A percentile compares a stretch with the other conserved stretches of the same genome.
phyloP scores from a whole-genome alignment of 1,140 invertebrate species.

The Ephestia elutella region DNA sequence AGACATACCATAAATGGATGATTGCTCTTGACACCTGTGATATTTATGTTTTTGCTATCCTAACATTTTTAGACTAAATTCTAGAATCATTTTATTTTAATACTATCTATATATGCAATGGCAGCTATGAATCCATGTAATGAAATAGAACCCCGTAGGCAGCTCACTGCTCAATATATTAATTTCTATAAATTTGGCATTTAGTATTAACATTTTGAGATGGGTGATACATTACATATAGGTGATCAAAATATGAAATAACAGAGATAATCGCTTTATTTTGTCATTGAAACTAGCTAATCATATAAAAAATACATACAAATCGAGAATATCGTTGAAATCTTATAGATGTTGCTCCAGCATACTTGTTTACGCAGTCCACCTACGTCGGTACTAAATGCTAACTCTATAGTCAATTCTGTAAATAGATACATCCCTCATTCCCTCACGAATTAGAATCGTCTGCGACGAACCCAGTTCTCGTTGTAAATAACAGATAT shows the following conservation, averaged over 20 bases:
- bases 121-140: slow-evolving; percentile 54
- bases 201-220: slow-evolving; percentile 49
- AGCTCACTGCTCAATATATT: slow-evolving; percentile 48
- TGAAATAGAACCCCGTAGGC: slow-evolving; percentile 48
- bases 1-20: background rate
- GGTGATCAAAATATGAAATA: too few species aligned
- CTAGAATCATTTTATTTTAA: background rate
- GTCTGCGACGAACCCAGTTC: background rate
- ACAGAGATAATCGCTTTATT: too few species aligned
- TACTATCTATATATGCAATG: too few species aligned
- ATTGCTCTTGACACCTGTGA: slow-evolving; percentile 6
- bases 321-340: background rate
- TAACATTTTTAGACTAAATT: background rate
- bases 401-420: background rate
- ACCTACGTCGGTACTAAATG: background rate
- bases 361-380: background rate
- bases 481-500: slow-evolving; percentile 51
- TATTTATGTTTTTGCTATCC: background rate
- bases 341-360: too few species aligned
- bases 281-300: too few species aligned
- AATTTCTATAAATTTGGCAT: slow-evolving; percentile 15
- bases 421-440: background rate
- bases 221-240: background rate
- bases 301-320: too few species aligned
- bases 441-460: too few species aligned